Evolutionary conservation across 2,797 vertebrate genomes (phyloP), one percentile per base, ranked within the genome.

Genomic region (Rhadinocentrus ornatus): DNA sequence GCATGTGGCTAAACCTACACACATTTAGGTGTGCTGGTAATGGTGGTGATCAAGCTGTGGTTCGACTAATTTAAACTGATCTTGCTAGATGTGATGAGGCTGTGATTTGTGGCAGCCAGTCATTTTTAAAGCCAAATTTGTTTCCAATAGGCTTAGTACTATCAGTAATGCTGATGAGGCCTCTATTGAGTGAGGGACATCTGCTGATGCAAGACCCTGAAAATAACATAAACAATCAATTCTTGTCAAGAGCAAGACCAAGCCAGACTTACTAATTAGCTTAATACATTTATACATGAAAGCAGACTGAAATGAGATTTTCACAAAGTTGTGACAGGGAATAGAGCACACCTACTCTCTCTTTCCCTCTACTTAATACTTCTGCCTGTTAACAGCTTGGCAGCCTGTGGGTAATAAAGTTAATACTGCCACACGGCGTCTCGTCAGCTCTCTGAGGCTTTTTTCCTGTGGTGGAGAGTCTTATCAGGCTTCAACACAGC

Each of bases 381-480:
- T 71, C 61, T 83, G 73, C 60, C 83, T 73, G 75, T 77, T 72
- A 46, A 74, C 74, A 82, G 82, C 85, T 73, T 76, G 80, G 79
- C 72, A 85, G 87, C 62, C 75, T 74, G 80, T 82, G 75, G 78
- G 71, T 83, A 87, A 88, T 82, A 80, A 85, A 77, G 84, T 84
- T 89, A 93, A 93, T 87, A 85, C 85, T 88, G 82, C 89, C 86
- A 90, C 86, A 91, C 86, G 80, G 78, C 77, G 76, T 89, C 87
- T 88, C 80, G 74, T 85, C 76, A 72, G 65, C 89, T 88, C 88
- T 84, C 73, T 62, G 83, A 91, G 81, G 82, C 90, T 92, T 84
- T 83, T 86, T 83, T 79, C 75, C 85, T 39, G 71, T 4, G 46
- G 69, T 69, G 78, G 74, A 70, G 70, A 68, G 84, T 78, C 86